A percentile compares a stretch with the other conserved stretches of the same genome.
Evolutionary conservation across 2,113 vertebrate species (phyloP).

Genomic region (Pteronura brasiliensis): DNA sequence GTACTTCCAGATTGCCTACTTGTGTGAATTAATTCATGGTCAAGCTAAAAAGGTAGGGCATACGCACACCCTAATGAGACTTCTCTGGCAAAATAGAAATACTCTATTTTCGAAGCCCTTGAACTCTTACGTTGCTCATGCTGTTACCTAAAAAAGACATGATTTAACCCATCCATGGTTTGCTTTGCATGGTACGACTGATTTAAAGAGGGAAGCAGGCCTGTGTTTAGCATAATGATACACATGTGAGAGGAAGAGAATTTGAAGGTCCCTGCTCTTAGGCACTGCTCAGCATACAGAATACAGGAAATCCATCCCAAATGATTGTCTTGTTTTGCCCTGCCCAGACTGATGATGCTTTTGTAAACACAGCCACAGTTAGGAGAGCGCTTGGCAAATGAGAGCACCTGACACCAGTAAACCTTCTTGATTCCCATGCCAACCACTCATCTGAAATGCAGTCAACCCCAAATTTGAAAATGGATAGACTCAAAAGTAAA

Average conservation of each 20-base stretch:
- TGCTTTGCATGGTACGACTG: not conserved
- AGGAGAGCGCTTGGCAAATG: not conserved
- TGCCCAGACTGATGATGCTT: not conserved
- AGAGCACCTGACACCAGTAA: not conserved
- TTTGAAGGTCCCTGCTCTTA: not conserved
- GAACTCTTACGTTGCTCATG: not conserved
- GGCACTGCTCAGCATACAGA: not conserved
- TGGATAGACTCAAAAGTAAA: not conserved
- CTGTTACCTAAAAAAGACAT: not conserved
- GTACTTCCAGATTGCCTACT: not conserved
- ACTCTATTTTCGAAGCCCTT: not conserved
- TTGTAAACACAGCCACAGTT: not conserved
- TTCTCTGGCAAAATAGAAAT: not conserved
- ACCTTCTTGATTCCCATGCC: not conserved
- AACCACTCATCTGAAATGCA: not conserved
- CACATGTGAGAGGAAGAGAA: not conserved
- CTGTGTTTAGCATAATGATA: not conserved
- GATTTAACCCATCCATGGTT: not conserved
- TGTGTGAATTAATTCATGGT: not conserved
- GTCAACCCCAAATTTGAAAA: conserved; percentile 26
- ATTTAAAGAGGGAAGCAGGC: not conserved
- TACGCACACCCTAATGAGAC: not conserved
- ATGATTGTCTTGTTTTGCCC: not conserved
- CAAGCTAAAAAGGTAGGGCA: not conserved
- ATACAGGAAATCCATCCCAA: not conserved